Conservation (phyloP, 1,140 invertebrate genomes). For the Alviniconcha marisindica region DNA sequence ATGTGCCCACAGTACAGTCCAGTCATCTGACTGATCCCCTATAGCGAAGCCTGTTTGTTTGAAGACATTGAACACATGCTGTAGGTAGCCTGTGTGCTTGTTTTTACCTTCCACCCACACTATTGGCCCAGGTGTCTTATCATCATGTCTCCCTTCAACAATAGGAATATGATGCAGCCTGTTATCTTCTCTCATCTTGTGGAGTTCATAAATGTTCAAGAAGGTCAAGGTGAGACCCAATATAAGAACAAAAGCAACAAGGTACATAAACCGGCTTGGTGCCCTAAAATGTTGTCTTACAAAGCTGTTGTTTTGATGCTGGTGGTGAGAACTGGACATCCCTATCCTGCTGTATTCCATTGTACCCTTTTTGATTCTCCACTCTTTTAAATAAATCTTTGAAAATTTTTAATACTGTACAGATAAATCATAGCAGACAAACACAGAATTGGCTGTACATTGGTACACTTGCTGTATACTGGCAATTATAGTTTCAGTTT, state of each 20-base stretch:
- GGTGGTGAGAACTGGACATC: too few relatives aligned
- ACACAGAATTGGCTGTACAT: too few relatives aligned
- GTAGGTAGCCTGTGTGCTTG: constrained; percentile 83
- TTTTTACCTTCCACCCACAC: constrained; percentile 60
- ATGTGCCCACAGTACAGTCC: constrained; percentile 95
- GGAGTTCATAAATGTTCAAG: constrained; percentile 71
- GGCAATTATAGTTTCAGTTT: too few relatives aligned
- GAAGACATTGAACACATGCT: constrained; percentile 87
- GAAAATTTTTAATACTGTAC: too few relatives aligned
- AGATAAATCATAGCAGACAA: too few relatives aligned
- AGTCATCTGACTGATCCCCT: constrained; percentile 80
- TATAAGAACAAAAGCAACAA: constrained; percentile 56
- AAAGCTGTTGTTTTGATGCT: too few relatives aligned
- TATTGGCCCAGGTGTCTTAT: neutral
- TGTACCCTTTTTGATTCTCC: too few relatives aligned
- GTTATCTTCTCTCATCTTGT: constrained; percentile 64
- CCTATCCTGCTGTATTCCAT: too few relatives aligned
- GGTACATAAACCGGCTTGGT: constrained; percentile 43
- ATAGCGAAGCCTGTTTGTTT: constrained; percentile 84
- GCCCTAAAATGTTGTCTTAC: neutral
- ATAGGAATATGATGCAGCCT: constrained; percentile 32
- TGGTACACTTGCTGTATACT: too few relatives aligned
- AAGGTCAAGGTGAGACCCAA: constrained; percentile 63
- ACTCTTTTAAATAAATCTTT: too few relatives aligned
- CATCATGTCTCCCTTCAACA: neutral